These are phyloP conservation scores for human DNA, from an alignment of 2,113 vertebrate species.

Conservation along the genomic window DNA sequence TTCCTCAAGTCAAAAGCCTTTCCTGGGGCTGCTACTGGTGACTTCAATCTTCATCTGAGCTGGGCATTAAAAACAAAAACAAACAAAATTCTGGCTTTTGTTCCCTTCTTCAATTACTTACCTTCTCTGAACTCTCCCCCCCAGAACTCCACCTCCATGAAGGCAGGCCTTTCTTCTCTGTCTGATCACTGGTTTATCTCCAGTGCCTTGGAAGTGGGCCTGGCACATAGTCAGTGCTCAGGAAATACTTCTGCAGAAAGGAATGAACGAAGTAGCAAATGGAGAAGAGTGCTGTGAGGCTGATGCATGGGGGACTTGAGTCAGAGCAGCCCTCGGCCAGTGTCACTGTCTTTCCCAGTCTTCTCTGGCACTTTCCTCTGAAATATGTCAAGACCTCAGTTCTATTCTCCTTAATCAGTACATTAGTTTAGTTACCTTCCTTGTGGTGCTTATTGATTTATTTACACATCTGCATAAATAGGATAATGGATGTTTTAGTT, in stretches of 20 bases:
- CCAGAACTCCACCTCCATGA: neutral
- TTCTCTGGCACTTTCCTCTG: neutral
- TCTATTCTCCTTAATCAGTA: neutral
- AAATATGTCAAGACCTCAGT: neutral
- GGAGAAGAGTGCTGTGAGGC: neutral
- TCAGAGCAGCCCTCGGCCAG: neutral
- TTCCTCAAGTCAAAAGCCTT: neutral
- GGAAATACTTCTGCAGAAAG: neutral
- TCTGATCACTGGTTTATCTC: neutral
- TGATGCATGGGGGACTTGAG: neutral
- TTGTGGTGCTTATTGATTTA: neutral
- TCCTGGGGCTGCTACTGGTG: neutral
- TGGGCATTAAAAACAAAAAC: neutral
- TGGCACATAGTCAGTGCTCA: too few species aligned
- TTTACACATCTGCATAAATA: neutral
- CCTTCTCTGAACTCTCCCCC: neutral
- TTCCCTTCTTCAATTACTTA: neutral
- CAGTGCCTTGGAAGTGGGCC: neutral
- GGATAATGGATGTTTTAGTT: accelerated
- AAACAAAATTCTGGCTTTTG: neutral
- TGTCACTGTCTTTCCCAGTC: neutral
- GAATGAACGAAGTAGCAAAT: neutral
- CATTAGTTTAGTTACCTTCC: neutral
- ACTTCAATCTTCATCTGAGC: neutral
- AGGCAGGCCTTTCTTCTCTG: neutral